Evolutionary conservation across 2,797 vertebrate species (phyloP).

Genomic region (Acridotheres tristis): DNA sequence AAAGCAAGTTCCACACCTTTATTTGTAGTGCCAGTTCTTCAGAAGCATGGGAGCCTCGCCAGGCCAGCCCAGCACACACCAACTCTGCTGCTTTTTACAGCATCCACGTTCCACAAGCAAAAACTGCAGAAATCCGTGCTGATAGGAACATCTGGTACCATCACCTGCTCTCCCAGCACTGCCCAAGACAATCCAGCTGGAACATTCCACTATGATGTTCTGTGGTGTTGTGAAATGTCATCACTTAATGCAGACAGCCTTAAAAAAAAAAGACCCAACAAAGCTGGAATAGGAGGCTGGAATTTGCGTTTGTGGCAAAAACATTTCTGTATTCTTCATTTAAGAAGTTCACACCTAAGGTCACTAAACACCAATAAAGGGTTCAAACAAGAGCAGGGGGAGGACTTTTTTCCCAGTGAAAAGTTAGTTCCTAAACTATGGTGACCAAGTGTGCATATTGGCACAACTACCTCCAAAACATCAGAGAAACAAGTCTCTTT

Average conservation of each 20-base stretch:
- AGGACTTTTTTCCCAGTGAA: neutral
- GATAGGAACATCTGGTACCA: neutral
- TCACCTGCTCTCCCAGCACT: fast-evolving
- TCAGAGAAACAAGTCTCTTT: neutral
- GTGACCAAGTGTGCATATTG: neutral
- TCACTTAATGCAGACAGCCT: neutral
- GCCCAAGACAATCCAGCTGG: neutral
- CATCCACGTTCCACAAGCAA: neutral
- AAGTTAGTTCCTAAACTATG: neutral
- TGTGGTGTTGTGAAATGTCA: neutral
- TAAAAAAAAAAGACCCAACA: neutral
- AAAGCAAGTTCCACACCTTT: neutral
- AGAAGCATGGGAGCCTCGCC: neutral
- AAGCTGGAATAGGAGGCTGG: neutral
- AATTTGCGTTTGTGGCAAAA: neutral
- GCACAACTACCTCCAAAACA: neutral
- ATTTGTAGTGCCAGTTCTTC: fast-evolving
- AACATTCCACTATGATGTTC: neutral
- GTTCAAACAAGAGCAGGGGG: neutral
- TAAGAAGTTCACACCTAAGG: neutral
- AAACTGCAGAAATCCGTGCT: neutral
- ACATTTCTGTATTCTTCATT: neutral
- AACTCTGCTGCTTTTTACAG: neutral
- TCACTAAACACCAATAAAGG: neutral
- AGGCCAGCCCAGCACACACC: fast-evolving